Base-by-base conservation (phyloP, 2,797 vertebrate genomes). In the Darevskia mixta region DNA sequence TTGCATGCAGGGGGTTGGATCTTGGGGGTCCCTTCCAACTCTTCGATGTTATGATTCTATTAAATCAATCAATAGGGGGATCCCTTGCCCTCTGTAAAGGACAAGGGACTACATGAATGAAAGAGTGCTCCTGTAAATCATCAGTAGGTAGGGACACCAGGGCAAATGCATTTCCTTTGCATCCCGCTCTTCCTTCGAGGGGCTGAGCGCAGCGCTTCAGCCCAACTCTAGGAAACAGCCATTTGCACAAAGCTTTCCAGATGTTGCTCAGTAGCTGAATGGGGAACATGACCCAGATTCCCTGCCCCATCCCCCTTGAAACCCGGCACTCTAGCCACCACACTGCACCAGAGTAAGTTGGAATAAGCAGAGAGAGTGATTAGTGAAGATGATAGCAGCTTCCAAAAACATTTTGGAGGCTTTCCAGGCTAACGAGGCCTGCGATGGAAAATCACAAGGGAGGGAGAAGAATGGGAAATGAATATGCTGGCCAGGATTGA, bases 401-500 rank as follows among this genome's bases (percentile, higher is more conserved):
- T 85, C 29, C 78, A 81, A 71, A 81, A 77, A 77, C 61, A 45
- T 77, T 85, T 85, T 87, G 89, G 89, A 88, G 86, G 45, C 18
- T 71, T 87, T 90, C 86, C 38, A 84, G 25, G 49, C 18, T 76
- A 83, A 72, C 17, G 83, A 35, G 35, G 41, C 85, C 88, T 80
- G 87, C 87, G 73, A 35, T 82, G 35, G 79, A 58, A 73, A 90
- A 86, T 67, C 6, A 32, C 83, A 32, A 87, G 29, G 8, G 85
- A 85, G 27, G n/a, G 9, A 67, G 85, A 84, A 35, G 32, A 49
- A 38, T 38, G 61, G 67, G 79, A 83, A 79, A 80, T 67, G 38
- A n/a, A 81, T 71, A 11, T 32, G 23, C 72, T 82, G 45, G 82
- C 61, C 82, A 64, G 82, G 71, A 80, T 2, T 45, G 82, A 69